phyloP scores from a whole-genome alignment of 1,140 invertebrate genomes.

The Drosophila tani region DNA sequence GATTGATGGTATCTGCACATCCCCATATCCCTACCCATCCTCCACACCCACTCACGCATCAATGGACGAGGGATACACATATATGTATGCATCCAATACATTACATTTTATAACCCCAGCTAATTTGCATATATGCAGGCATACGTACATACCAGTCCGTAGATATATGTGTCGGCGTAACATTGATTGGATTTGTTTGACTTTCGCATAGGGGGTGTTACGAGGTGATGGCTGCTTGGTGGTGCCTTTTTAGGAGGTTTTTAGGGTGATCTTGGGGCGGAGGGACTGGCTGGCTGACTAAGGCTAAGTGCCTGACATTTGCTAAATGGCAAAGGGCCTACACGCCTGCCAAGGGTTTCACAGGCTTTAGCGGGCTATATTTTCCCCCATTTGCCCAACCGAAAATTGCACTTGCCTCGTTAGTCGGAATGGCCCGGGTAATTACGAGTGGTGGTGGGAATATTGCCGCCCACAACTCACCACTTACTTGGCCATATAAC shows the following conservation, averaged over 20 bases:
- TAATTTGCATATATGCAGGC: slow-evolving; percentile 69
- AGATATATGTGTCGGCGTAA: slow-evolving; percentile 25
- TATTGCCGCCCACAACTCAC: slow-evolving; percentile 13
- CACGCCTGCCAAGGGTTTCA: slow-evolving; percentile 39
- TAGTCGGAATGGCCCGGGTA: slow-evolving; percentile 65
- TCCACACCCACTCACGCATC: slow-evolving; percentile 31
- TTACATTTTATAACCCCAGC: slow-evolving; percentile 69
- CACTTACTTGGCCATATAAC: slow-evolving; percentile 23
- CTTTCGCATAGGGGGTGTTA: slow-evolving; percentile 34
- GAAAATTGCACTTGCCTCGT: slow-evolving; percentile 66
- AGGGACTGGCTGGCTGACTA: slow-evolving; percentile 3
- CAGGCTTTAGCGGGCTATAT: slow-evolving; percentile 51
- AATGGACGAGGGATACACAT: slow-evolving; percentile 42
- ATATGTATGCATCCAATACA: slow-evolving; percentile 47
- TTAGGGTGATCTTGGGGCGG: background rate
- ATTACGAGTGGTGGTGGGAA: slow-evolving; percentile 43
- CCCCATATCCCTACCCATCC: background rate
- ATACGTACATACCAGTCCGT: slow-evolving; percentile 8
- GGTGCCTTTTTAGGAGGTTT: slow-evolving; percentile 15
- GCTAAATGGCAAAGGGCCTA: slow-evolving; percentile 62
- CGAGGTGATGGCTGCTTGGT: background rate
- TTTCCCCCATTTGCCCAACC: slow-evolving; percentile 64
- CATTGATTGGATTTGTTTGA: slow-evolving; percentile 82
- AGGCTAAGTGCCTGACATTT: slow-evolving; percentile 76
- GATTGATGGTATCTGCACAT: slow-evolving; percentile 58